phyloP scores from a whole-genome alignment of 2,113 vertebrate species.

The Elanus axillaris region DNA sequence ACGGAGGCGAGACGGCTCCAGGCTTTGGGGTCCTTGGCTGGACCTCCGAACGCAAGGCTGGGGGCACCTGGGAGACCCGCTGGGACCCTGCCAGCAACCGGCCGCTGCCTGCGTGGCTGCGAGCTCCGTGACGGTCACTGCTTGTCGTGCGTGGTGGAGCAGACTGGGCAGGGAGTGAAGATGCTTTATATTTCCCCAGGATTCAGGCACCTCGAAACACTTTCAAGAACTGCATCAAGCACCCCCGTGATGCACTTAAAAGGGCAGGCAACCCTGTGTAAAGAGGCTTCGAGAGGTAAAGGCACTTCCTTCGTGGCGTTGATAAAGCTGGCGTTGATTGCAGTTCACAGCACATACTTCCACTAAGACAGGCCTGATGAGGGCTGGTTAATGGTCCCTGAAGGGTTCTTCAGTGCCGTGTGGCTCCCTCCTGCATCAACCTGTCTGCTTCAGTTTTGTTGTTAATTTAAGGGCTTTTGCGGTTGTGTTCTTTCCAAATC shows the following conservation, averaged over 20 bases:
- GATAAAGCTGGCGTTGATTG: background rate
- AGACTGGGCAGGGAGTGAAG: background rate
- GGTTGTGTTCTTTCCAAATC: background rate
- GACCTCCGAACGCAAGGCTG: background rate
- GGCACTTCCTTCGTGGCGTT: fast-evolving
- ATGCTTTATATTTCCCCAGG: background rate
- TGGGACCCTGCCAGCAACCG: background rate
- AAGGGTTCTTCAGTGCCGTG: background rate
- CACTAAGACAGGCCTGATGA: background rate
- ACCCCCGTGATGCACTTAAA: background rate
- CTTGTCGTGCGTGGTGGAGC: fast-evolving
- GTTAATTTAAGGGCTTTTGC: background rate
- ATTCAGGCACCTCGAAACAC: background rate
- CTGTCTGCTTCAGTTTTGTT: background rate
- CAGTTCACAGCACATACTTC: background rate
- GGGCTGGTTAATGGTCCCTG: background rate
- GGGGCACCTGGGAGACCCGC: background rate
- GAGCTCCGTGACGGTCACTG: fast-evolving
- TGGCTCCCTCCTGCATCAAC: background rate
- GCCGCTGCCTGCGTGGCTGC: fast-evolving
- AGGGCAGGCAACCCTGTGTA: background rate
- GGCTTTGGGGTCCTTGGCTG: background rate
- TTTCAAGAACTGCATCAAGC: background rate
- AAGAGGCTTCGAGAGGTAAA: background rate
- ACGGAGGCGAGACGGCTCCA: background rate